Base-by-base conservation (phyloP, 2,888 invertebrate genomes). In the Drosophila anomalata region DNA sequence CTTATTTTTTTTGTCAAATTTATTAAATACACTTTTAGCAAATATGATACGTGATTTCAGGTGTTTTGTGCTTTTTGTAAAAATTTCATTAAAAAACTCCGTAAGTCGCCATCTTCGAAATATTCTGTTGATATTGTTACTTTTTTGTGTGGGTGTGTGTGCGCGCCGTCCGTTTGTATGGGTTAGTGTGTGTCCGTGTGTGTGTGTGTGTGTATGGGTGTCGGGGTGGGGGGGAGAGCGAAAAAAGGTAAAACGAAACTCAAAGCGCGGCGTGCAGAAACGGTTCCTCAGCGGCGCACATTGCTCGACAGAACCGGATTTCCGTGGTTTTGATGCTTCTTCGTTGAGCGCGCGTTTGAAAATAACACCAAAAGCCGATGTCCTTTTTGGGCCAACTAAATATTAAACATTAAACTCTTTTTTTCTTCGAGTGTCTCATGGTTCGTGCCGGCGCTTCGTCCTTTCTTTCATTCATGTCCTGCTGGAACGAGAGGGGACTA, bases 251-350 rank as follows among this genome's bases (percentile, higher is more conserved):
- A 62, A 72, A 71, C 52, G 67, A 79, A 87, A 88, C 76, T 83
- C 68, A 86, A 79, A 73, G 77, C 72, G 84, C 65, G 69, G 70
- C 67, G 87, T 86, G 86, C 80, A 76, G 76, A 77, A 80, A 62
- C 73, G 73, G 74, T 74, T 87, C 71, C 72, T 84, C 73, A 79
- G 84, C 81, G 80, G 78, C 78, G 76, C 79, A 90, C 89, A 89
- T 80, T 80, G 83, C 89, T 82, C 86, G 79, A 87, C 86, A 89
- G 89, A 82, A 90, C 84, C 79, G 81, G 29, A 29, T 29, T 29
- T 29, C 29, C 29, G 29, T 29, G 29, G 8, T 8, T 29, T 29
- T 8, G 29, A 29, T 29, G 29, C 29, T 29, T 29, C 29, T 29
- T 9, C 29, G 29, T 29, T 29, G 29, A 29, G 29, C 29, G 29